phyloP scores from a whole-genome alignment of 2,797 vertebrate genomes.

The Pelobates cultripes region DNA sequence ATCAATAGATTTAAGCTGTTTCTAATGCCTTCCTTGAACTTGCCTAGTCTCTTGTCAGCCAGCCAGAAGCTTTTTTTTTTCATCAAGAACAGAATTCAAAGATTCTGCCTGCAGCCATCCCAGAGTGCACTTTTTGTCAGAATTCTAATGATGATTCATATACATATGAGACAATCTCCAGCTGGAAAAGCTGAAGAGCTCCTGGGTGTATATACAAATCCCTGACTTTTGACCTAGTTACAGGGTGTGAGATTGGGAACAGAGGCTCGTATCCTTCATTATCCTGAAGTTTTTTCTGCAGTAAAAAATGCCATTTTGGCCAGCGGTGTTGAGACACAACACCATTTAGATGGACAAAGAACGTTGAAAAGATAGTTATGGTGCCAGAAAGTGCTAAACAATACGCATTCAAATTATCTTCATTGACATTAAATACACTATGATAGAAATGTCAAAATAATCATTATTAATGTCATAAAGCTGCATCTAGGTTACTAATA shows the following conservation, averaged over 20 bases:
- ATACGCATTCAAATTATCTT: neutral
- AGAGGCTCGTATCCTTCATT: slow-evolving; percentile 70
- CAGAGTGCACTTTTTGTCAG: slow-evolving; percentile 77
- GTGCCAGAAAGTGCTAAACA: neutral
- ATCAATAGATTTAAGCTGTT: slow-evolving; percentile 72
- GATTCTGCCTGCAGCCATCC: slow-evolving; percentile 78
- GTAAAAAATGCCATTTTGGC: slow-evolving; percentile 73
- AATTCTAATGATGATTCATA: slow-evolving; percentile 80
- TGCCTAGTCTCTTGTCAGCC: slow-evolving; percentile 76
- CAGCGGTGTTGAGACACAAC: slow-evolving; percentile 73
- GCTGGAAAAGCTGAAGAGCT: slow-evolving; percentile 75
- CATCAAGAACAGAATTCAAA: slow-evolving; percentile 77
- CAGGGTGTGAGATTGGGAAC: slow-evolving; percentile 78
- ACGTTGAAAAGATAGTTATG: slow-evolving; percentile 65
- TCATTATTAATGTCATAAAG: neutral
- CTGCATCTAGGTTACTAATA: neutral
- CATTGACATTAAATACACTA: neutral
- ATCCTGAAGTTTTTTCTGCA: slow-evolving; percentile 72
- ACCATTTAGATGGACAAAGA: slow-evolving; percentile 67
- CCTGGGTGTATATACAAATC: slow-evolving; percentile 73
- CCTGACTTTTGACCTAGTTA: slow-evolving; percentile 78
- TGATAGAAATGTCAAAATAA: neutral
- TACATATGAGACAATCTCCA: slow-evolving; percentile 79
- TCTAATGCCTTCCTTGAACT: slow-evolving; percentile 75
- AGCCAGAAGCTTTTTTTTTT: slow-evolving; percentile 70